A percentile compares a stretch with the other conserved stretches of the same genome.
These are phyloP conservation scores for Mirza zaza DNA, from an alignment of 2,113 vertebrate genomes.

Conservation along the genomic window DNA sequence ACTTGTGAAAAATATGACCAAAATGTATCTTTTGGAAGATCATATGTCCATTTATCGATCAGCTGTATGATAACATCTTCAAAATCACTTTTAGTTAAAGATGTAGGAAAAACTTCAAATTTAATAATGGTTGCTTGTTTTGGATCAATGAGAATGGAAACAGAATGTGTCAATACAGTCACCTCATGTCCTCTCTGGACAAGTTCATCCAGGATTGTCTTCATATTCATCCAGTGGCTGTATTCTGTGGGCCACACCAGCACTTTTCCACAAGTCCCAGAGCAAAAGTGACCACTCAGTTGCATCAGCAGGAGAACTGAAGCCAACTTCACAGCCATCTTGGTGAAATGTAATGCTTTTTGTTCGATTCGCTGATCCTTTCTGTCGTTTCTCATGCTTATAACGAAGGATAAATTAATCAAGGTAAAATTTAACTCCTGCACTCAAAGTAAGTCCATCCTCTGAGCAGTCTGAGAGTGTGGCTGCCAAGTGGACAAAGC, in stretches of 20 bases:
- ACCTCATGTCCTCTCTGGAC: constrained; percentile 82
- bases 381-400: background rate
- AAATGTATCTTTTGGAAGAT: background rate
- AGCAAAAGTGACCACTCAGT: background rate
- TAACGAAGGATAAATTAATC: background rate
- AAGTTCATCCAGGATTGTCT: constrained; percentile 83
- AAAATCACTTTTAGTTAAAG: constrained; percentile 73
- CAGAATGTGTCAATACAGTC: constrained; percentile 80
- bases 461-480: too few relatives aligned
- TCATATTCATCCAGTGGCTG: constrained; percentile 89
- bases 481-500: background rate
- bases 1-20: constrained; percentile 51
- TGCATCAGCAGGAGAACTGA: constrained; percentile 59
- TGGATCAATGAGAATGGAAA: constrained; percentile 76
- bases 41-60: background rate
- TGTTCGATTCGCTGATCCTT: background rate
- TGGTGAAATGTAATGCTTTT: background rate
- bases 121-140: constrained; percentile 59
- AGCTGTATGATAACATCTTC: rapidly evolving
- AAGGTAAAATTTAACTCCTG: background rate
- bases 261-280: constrained; percentile 74
- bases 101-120: constrained; percentile 73
- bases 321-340: constrained; percentile 71
- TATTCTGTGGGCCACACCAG: constrained; percentile 87
- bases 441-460: background rate